Base-by-base conservation (phyloP, 2,113 vertebrate genomes). In the Channa argus region DNA sequence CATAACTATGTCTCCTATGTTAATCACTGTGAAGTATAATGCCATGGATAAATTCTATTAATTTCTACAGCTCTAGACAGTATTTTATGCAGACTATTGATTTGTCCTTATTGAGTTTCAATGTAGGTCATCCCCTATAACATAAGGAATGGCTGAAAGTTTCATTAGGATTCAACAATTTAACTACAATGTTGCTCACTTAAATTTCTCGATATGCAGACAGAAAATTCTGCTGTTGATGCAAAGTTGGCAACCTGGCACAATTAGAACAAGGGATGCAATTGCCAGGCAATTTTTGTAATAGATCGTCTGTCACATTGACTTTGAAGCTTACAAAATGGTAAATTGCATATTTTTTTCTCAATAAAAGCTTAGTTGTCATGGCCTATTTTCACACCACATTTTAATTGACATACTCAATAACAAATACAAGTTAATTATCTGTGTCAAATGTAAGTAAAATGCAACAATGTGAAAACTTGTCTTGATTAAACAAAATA, bases 151-250 rank as follows among this genome's bases (percentile, higher is more conserved):
- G 45, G 33, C 7, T 43, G 2, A 68, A 14, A 44, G 38, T 7
- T 11, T 34, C 38, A 24, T 47, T 10, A 33, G 5, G 3, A 63
- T 39, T 55, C 41, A 24, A 39, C 5, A 61, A 49, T 37, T 65
- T 11, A 55, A 14, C 49, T 10, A 10, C 9, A 72, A 63, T 13
- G 44, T 51, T 72, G 43, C 55, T 56, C 46, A 71, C 59, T 58
- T 62, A 80, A 60, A n/a, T 47, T 63, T 51, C 54, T 63, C 8
- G 8, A 76, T 65, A 65, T 70, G 36, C 41, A 74, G 65, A 60
- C 24, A n/a, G 60, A 71, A 74, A 65, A 83, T 82, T 60, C 49
- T 71, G 59, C 85, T 72, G 82, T 54, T 75, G 76, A 78, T 2
- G 9, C 71, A 70, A 76, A 73, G 63, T 75, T 79, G 60, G 63